Base-by-base conservation (phyloP, 2,888 invertebrate genomes). In the Sicus ferrugineus region DNA sequence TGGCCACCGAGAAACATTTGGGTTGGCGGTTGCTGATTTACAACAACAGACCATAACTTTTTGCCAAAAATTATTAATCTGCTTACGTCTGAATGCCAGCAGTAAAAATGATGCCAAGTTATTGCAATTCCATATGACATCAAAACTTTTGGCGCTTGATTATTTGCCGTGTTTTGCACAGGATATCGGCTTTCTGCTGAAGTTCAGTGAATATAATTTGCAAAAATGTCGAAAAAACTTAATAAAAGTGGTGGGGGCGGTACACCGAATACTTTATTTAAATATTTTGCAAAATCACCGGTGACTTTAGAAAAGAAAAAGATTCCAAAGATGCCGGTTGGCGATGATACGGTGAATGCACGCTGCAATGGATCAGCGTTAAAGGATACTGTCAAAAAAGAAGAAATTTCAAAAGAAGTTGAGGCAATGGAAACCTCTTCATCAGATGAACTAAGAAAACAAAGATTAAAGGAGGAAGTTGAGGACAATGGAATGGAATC, bases 271-370 rank as follows among this genome's bases (percentile, higher is more conserved):
- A 91, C 91, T 0, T 79, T 92, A 16, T 89, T 90, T 59, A 92
- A 91, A 79, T 92, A 92, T 79, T 92, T 92, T 77, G 81, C 87
- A 2, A 89, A 88, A 81, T 89, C 89, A 0, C 89, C 90, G 7
- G 88, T 87, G 1, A 78, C 86, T 4, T 70, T 77, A 6, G 77
- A 77, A 21, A 83, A 79, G 67, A 80, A 78, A 67, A 77, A 77
- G 71, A 73, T 78, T 28, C 42, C 73, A 5, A 73, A 73, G 6
- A 72, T 73, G 2, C 72, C 77, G 0, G 77, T 76, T 54, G 63
- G 34, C 11, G 34, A 70, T 7, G 54, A 31, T 66, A 70, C 59
- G 1, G 68, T 70, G 6, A 66, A 64, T 63, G 19, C 64, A 0
- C 71, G 23, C 16, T 28, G 26, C 34, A 67, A 70, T 72, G 7